Percentiles rank a stretch among this genome's conserved stretches.
phyloP scores from a whole-genome alignment of 2,797 vertebrate species.

The Adrianichthys oophorus region DNA sequence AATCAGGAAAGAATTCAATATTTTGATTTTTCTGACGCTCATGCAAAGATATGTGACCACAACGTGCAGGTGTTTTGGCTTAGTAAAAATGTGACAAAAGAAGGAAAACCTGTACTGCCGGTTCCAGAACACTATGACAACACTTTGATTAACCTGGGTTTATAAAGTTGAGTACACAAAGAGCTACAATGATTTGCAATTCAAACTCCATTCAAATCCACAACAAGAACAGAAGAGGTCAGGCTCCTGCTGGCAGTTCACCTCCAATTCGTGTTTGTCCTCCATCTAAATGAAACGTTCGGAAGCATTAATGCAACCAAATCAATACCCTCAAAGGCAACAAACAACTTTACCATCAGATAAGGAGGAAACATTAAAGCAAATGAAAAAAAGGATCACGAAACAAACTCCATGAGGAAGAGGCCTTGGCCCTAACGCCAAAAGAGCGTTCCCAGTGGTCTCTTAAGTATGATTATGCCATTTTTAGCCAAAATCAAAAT shows the following conservation, averaged over 20 bases:
- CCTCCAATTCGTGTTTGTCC: constrained; percentile 17
- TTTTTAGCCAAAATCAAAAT: no score
- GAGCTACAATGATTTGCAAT: constrained; percentile 67
- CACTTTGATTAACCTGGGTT: constrained; percentile 6
- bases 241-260: constrained; percentile 6
- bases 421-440: constrained; percentile 5
- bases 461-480: no score
- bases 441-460: no score
- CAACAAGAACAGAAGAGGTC: constrained; percentile 18
- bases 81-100: no score
- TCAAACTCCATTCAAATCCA: constrained; percentile 78
- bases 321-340: constrained; percentile 22
- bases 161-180: no score
- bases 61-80: no score
- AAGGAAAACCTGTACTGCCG: no score
- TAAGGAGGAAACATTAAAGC: constrained; percentile 16
- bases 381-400: constrained; percentile 9
- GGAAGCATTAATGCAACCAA: constrained; percentile 19
- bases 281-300: constrained; percentile 21
- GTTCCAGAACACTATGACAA: constrained; percentile 18
- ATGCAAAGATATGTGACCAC: no score
- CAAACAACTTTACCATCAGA: background rate
- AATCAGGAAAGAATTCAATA: no score
- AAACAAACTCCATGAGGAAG: constrained; percentile 4
- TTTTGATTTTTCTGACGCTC: no score